A percentile compares a stretch with the other conserved stretches of the same genome.
phyloP scores from a whole-genome alignment of 2,113 vertebrate genomes.

The Motacilla alba region DNA sequence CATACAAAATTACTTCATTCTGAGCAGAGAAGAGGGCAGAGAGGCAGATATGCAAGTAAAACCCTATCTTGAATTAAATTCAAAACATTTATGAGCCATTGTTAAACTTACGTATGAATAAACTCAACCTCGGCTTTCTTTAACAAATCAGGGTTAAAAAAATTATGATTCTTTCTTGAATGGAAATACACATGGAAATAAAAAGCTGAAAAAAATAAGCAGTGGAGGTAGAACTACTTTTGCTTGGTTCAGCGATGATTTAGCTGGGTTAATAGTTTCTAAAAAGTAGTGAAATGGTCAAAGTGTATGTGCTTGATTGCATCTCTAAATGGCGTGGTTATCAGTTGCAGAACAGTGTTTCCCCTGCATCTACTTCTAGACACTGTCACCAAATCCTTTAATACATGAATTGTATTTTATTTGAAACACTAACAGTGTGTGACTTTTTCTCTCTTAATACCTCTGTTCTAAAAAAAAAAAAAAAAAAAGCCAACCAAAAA shows the following conservation, averaged over 20 bases:
- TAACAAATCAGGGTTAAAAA: not conserved
- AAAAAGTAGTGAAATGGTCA: not conserved
- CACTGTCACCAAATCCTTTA: not conserved
- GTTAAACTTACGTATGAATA: not conserved
- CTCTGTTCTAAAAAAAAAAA: not conserved
- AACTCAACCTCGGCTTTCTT: not conserved
- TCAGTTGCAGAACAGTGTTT: not conserved
- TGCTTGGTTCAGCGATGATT: not conserved
- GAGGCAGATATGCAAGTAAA: not conserved
- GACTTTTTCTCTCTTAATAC: not conserved
- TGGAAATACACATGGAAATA: not conserved
- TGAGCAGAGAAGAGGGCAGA: not conserved
- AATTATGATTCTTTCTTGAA: not conserved
- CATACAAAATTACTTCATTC: not conserved
- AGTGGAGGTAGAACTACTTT: not conserved
- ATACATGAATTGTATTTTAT: not conserved
- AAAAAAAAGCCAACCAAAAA: not conserved
- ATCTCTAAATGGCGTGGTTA: conserved; percentile 41
- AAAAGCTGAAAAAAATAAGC: not conserved
- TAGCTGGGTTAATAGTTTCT: not conserved
- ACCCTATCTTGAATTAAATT: not conserved
- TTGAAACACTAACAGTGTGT: not conserved
- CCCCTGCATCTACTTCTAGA: not conserved
- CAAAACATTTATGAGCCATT: not conserved
- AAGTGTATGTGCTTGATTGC: conserved; percentile 43